Evolutionary conservation across 1,140 invertebrate genomes (phyloP).

Genomic region (Sinella curviseta): DNA sequence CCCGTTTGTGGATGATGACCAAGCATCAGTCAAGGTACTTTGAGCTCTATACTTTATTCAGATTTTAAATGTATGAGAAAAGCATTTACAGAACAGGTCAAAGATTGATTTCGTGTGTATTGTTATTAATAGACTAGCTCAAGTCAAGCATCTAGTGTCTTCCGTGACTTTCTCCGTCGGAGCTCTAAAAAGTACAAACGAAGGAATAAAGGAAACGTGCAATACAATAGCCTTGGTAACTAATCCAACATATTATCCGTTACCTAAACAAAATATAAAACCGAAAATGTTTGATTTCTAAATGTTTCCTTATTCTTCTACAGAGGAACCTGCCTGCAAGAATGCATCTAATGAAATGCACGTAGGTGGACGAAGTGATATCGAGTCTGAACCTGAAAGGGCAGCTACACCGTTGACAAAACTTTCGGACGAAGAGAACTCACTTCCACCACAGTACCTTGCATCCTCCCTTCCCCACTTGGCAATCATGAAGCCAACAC

Average conservation of each 20-base stretch:
- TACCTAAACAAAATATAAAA: not conserved
- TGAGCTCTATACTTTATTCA: not conserved
- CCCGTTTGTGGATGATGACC: conserved; percentile 45
- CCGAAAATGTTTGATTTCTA: not conserved
- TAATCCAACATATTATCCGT: not conserved
- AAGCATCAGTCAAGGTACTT: conserved; percentile 45
- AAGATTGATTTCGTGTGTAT: not conserved
- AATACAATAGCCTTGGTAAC: conserved; percentile 32
- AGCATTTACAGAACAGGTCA: not conserved
- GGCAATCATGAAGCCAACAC: not conserved
- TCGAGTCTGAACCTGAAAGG: conserved; percentile 16
- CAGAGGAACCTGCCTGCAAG: not conserved
- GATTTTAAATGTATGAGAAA: not conserved
- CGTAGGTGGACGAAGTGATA: not conserved
- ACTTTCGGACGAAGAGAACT: conserved; percentile 28
- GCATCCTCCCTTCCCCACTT: not conserved
- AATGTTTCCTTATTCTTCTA: not conserved
- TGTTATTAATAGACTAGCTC: conserved; percentile 40
- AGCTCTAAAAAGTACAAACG: conserved; percentile 48
- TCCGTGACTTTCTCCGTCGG: conserved; percentile 45
- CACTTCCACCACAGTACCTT: conserved; percentile 28
- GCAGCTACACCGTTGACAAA: conserved; percentile 12
- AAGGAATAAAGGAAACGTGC: conserved; percentile 33
- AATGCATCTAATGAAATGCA: not conserved
- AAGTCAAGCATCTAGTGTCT: conserved; percentile 47